These are phyloP conservation scores for Acrobasis consociella DNA, from an alignment of 2,888 invertebrate genomes.

Conservation along the genomic window DNA sequence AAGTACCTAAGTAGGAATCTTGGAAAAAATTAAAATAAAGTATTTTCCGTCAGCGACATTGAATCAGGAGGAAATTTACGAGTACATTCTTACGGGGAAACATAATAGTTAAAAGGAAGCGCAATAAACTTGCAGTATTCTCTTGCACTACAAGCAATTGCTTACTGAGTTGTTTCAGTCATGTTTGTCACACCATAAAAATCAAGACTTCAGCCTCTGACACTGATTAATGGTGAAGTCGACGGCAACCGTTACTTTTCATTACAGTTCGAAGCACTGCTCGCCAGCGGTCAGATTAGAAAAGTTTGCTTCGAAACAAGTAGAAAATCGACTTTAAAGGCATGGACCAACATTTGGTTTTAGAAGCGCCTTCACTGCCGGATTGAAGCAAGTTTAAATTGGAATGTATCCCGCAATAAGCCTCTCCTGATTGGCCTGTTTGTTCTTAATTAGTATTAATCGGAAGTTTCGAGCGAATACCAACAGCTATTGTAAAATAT, in stretches of 20 bases:
- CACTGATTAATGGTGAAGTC: conserved; percentile 77
- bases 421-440: conserved; percentile 80
- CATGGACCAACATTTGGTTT: conserved; percentile 78
- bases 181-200: conserved; percentile 41
- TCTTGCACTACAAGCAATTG: background rate
- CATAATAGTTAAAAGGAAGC: too few relatives aligned
- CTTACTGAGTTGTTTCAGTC: conserved; percentile 5
- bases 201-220: conserved; percentile 48
- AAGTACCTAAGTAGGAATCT: too few relatives aligned
- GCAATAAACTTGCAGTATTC: background rate
- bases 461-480: conserved; percentile 63
- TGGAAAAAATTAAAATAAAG: too few relatives aligned
- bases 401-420: conserved; percentile 82
- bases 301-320: conserved; percentile 74
- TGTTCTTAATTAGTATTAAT: conserved; percentile 82
- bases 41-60: too few relatives aligned
- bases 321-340: conserved; percentile 81
- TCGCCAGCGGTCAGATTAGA: conserved; percentile 78
- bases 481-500: conserved; percentile 47
- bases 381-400: conserved; percentile 81
- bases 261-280: conserved; percentile 80
- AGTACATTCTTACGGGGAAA: too few relatives aligned
- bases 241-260: conserved; percentile 82
- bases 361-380: conserved; percentile 66
- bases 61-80: too few relatives aligned